A percentile compares a stretch with the other conserved stretches of the same genome.
phyloP scores from a whole-genome alignment of 1,140 invertebrate species.

The Drosophila sp. region DNA sequence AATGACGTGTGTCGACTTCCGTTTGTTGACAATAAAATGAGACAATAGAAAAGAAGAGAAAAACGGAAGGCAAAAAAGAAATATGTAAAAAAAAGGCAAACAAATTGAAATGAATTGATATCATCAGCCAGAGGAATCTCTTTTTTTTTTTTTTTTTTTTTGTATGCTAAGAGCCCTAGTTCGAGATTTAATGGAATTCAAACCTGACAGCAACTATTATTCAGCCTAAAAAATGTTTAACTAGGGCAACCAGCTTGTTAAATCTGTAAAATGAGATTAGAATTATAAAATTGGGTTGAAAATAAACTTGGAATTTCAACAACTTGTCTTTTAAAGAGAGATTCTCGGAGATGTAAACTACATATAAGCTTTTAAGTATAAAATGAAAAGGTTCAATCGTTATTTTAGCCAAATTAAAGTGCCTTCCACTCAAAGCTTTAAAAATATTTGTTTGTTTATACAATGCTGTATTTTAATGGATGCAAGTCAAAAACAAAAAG shows the following conservation, averaged over 20 bases:
- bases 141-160: neutral
- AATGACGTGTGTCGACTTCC: slow-evolving; percentile 62
- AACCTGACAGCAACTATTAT: neutral
- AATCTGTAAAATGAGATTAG: too few relatives aligned
- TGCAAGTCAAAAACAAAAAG: too few relatives aligned
- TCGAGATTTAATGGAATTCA: neutral
- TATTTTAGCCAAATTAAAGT: too few relatives aligned
- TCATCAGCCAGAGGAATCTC: neutral
- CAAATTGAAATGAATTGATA: slow-evolving; percentile 25
- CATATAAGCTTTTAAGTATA: too few relatives aligned
- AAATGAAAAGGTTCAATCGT: too few relatives aligned
- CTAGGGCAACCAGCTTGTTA: neutral
- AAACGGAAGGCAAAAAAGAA: slow-evolving; percentile 16
- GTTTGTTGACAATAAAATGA: slow-evolving; percentile 29
- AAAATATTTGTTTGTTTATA: too few relatives aligned
- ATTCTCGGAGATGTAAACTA: too few relatives aligned
- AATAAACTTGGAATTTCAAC: too few relatives aligned
- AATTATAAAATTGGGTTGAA: too few relatives aligned
- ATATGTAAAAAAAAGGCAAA: slow-evolving; percentile 25
- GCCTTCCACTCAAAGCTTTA: too few relatives aligned
- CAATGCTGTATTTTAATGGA: too few relatives aligned
- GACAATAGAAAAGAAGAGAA: neutral
- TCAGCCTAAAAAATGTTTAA: neutral
- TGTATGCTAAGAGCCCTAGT: neutral
- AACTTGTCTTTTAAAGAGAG: too few relatives aligned